These are phyloP conservation scores for Prorops nasuta DNA, from an alignment of 1,140 invertebrate species.

Conservation along the genomic window DNA sequence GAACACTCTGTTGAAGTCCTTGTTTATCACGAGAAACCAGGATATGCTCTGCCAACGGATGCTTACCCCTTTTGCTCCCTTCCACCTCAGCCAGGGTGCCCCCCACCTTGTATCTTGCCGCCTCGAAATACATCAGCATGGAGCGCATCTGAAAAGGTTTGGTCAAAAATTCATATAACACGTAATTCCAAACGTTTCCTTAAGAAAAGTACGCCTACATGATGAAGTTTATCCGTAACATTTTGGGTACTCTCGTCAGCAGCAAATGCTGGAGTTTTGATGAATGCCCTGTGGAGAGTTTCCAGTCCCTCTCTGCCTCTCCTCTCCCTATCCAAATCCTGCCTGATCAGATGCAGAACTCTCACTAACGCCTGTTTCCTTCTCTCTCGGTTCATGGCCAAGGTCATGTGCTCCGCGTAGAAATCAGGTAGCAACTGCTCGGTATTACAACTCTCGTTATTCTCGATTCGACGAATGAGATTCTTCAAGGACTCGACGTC, in stretches of 20 bases:
- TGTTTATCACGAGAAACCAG: conserved; percentile 86
- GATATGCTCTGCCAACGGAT: conserved; percentile 83
- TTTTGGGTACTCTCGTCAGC: conserved; percentile 89
- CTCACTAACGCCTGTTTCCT: conserved; percentile 80
- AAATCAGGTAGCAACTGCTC: conserved; percentile 90
- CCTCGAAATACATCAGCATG: conserved; percentile 90
- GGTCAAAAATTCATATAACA: not conserved
- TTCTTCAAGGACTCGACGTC: conserved; percentile 71
- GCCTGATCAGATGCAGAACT: conserved; percentile 77
- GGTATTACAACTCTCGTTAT: conserved; percentile 42
- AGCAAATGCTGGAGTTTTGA: conserved; percentile 84
- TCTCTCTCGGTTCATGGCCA: conserved; percentile 89
- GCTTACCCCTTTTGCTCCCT: conserved; percentile 69
- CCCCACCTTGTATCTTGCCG: conserved; percentile 83
- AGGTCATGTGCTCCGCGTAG: conserved; percentile 90
- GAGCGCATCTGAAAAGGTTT: conserved; percentile 74
- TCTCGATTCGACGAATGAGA: conserved; percentile 59
- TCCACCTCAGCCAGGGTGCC: conserved; percentile 79
- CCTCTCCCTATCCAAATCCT: conserved; percentile 81
- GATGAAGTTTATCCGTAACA: conserved; percentile 85
- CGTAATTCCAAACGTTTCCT: not conserved
- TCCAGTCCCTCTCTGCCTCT: conserved; percentile 84
- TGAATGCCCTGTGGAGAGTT: conserved; percentile 86
- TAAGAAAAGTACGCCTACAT: conserved; percentile 65
- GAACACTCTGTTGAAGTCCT: conserved; percentile 80